Conservation (phyloP, 37 sponge, comb jelly and placozoan species). For the Halichondria panicea region DNA sequence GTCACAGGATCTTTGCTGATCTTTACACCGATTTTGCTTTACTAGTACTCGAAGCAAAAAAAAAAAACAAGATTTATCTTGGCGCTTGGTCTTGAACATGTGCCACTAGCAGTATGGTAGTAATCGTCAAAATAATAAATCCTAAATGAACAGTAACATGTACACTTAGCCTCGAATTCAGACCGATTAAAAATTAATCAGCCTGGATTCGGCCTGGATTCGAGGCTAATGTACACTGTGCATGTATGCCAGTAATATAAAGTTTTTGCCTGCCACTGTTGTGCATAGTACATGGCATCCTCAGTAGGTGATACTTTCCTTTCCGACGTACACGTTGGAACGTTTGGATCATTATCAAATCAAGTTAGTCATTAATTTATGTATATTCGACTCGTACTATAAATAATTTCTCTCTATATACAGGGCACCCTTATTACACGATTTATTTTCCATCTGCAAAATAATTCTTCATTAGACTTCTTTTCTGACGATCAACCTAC, state of each 20-base stretch:
- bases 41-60: no score
- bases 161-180: no score
- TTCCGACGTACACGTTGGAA: constrained; percentile 1
- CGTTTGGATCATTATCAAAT: background rate
- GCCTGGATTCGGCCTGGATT: no score
- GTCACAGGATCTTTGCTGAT: background rate
- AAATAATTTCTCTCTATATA: background rate
- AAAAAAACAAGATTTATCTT: no score
- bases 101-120: no score
- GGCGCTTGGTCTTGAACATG: no score
- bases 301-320: background rate
- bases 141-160: no score
- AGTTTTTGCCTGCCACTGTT: background rate
- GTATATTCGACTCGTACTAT: background rate
- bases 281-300: background rate
- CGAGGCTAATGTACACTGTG: no score
- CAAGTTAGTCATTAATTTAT: background rate
- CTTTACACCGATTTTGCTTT: constrained; percentile 11
- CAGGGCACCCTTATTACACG: background rate
- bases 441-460: background rate
- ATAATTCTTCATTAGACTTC: background rate
- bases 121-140: no score
- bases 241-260: background rate
- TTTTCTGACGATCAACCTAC: background rate
- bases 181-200: no score